Evolutionary conservation across 2,888 invertebrate species (phyloP).

Genomic region (Volucella inanis): DNA sequence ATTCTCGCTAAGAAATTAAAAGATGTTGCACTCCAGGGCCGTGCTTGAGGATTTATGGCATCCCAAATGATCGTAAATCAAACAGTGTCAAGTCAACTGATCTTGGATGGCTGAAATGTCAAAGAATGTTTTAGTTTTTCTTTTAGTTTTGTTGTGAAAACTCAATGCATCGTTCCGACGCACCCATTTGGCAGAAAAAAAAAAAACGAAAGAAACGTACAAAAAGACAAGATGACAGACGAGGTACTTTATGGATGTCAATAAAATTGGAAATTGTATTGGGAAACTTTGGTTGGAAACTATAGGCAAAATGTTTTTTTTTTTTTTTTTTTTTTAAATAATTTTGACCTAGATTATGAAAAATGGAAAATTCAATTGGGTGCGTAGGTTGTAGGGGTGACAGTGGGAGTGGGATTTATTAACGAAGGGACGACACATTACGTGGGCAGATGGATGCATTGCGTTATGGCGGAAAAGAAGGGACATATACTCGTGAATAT

Average conservation of each 20-base stretch:
- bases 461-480: constrained; percentile 1
- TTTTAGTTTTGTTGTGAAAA: background rate
- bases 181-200: background rate
- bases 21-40: background rate
- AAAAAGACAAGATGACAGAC: constrained; percentile 37
- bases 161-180: background rate
- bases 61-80: constrained; percentile 49
- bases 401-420: constrained; percentile 25
- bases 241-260: constrained; percentile 50
- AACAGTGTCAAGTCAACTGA: constrained; percentile 46
- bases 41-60: constrained; percentile 52
- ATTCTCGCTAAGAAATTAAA: constrained; percentile 11
- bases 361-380: constrained; percentile 36
- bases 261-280: constrained; percentile 53
- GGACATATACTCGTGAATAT: no score
- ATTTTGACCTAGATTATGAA: constrained; percentile 54
- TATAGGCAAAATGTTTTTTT: constrained; percentile 30
- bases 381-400: no score
- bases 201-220: constrained; percentile 4
- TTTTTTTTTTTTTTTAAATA: constrained; percentile 16
- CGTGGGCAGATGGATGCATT: constrained; percentile 22
- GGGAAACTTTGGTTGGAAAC: constrained; percentile 16
- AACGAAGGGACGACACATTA: constrained; percentile 1
- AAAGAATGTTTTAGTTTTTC: constrained; percentile 7
- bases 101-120: constrained; percentile 49